These are phyloP conservation scores for Silurus aristotelis DNA, from an alignment of 2,797 vertebrate genomes.

Conservation along the genomic window DNA sequence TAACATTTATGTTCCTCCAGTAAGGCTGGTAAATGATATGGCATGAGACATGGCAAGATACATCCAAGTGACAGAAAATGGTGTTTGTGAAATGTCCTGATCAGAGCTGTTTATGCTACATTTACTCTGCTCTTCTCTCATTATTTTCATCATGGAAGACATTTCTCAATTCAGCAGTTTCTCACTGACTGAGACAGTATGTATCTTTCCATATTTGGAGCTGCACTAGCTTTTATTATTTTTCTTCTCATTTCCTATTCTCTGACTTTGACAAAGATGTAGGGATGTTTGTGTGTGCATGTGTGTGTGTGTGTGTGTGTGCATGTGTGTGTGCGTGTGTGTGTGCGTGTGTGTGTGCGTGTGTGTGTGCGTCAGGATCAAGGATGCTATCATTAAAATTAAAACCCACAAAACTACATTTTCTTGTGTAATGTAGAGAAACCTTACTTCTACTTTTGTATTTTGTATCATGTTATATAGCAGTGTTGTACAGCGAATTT, in stretches of 20 bases:
- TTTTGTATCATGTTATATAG: neutral
- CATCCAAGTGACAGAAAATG: slow-evolving; percentile 73
- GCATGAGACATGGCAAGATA: slow-evolving; percentile 59
- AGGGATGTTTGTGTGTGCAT: neutral
- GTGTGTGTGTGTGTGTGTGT: too few relatives aligned
- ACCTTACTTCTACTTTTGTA: neutral
- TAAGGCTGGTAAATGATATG: slow-evolving; percentile 50
- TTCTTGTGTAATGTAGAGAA: neutral
- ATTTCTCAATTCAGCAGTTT: slow-evolving; percentile 45
- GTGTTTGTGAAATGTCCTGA: slow-evolving; percentile 69
- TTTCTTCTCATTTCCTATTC: slow-evolving; percentile 7
- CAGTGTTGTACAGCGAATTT: neutral
- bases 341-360: neutral
- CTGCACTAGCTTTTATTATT: slow-evolving; percentile 16
- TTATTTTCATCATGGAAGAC: slow-evolving; percentile 44
- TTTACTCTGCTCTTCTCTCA: slow-evolving; percentile 59
- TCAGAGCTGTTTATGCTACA: slow-evolving; percentile 68
- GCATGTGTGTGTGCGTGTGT: neutral
- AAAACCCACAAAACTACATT: neutral
- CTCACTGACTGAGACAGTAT: slow-evolving; percentile 22
- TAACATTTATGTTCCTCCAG: slow-evolving; percentile 27
- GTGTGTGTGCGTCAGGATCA: neutral
- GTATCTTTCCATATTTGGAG: slow-evolving; percentile 34
- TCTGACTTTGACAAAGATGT: slow-evolving; percentile 10
- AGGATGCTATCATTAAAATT: neutral